Base-by-base conservation (phyloP, 2,888 invertebrate species). In the Orthosia gracilis region DNA sequence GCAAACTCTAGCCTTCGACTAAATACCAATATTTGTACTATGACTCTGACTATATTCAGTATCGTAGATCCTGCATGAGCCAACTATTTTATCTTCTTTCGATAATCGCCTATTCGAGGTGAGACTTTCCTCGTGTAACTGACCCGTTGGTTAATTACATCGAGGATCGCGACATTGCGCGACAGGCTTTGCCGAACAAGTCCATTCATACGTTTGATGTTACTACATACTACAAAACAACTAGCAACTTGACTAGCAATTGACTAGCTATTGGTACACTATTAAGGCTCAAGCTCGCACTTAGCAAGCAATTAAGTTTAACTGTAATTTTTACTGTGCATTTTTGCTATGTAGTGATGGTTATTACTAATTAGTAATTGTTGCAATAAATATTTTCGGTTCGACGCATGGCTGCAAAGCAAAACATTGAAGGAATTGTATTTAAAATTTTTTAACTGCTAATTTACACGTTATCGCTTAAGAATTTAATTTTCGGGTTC, bases 121-220 rank as follows among this genome's bases (percentile, higher is more conserved):
- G 50, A 45, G 52, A 54, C 18, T 54, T 13, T 18, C 12, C 15
- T 54, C 18, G 15, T 31, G 21, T 47, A 47, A 74, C 45, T 18
- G 21, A 45, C 21, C 5, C 26, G 31, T 68, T 75, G 12, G 23
- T 49, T 76, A 67, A 81, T 80, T 81, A 64, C 63, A 18, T 40
- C 17, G 13, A 2, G 4, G 45, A 68, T 64, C 61, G 55, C 21
- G 57, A 65, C 45, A 23, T 5, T 4, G 45, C n/a, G 9, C 21
- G 45, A 72, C 50, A 47, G 50, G 17, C 17, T 66, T 23, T 17
- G 21, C 18, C 49, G 21, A 61, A 81, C 61, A 68, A 62, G 76
- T 68, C 40, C 55, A 81, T 71, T 75, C 40, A 65, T 71, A 31
- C 58, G 18, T 54, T 23, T 61, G 31, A 54, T 69, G 40, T 62